phyloP scores from a whole-genome alignment of 1,140 invertebrate species.

The Euglossa dilemma region DNA sequence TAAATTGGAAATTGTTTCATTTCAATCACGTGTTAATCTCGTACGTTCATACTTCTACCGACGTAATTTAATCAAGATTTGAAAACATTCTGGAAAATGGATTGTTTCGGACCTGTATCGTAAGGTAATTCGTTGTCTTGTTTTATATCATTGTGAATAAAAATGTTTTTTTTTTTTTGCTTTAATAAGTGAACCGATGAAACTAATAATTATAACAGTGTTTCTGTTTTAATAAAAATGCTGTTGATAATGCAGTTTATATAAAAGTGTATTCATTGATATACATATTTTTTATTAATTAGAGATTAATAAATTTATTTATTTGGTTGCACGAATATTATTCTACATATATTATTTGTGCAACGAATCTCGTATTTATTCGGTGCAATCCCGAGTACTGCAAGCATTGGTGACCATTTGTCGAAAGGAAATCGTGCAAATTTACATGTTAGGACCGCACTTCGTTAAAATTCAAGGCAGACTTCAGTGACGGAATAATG shows the following conservation, averaged over 20 bases:
- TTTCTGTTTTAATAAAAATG: background rate
- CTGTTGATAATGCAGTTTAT: background rate
- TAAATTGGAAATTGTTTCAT: background rate
- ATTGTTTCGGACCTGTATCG: background rate
- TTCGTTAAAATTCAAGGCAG: conserved; percentile 47
- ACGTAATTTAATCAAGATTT: background rate
- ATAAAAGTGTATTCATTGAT: background rate
- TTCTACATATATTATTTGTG: too few relatives aligned
- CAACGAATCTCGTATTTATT: too few relatives aligned
- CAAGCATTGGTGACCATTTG: background rate
- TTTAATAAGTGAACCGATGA: background rate
- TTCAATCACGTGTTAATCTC: background rate
- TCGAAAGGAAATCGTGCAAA: conserved; percentile 10
- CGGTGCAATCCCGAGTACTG: background rate
- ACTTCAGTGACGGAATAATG: conserved; percentile 40
- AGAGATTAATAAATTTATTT: background rate
- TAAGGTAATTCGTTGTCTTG: background rate
- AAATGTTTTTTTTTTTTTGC: background rate
- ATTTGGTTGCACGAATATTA: background rate
- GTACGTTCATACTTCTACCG: background rate
- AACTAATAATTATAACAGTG: background rate
- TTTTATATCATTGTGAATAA: background rate
- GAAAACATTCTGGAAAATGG: background rate
- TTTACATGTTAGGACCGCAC: conserved; percentile 27
- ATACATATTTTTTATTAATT: background rate